phyloP scores from a whole-genome alignment of 92 coral and sea anemone species.

The Blastomussa wellsi region DNA sequence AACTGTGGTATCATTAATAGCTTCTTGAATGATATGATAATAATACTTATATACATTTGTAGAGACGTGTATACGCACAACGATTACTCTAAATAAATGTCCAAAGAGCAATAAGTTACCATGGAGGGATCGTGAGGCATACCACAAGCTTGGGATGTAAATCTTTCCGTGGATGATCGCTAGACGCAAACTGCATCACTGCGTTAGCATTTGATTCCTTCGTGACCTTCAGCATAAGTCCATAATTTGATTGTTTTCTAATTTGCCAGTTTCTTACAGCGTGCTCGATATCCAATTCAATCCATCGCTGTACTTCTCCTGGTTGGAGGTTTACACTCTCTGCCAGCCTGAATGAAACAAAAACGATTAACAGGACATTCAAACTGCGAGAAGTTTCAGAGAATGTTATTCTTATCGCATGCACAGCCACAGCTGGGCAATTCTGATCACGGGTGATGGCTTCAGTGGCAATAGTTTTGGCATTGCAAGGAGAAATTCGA shows the following conservation, averaged over 20 bases:
- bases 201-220: constrained; percentile 83
- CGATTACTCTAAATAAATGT: not conserved
- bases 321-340: constrained; percentile 67
- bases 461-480: not conserved
- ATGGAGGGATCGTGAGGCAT: constrained; percentile 75
- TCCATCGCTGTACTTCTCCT: constrained; percentile 63
- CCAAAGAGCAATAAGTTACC: constrained; percentile 48
- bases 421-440: too few relatives aligned
- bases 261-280: constrained; percentile 89
- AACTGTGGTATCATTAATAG: not conserved
- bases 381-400: too few relatives aligned
- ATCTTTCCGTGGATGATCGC: constrained; percentile 54
- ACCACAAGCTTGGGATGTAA: constrained; percentile 78
- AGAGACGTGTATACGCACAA: not conserved
- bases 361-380: not conserved
- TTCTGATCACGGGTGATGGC: too few relatives aligned
- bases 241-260: constrained; percentile 80
- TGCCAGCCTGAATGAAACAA: constrained; percentile 52
- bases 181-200: constrained; percentile 78
- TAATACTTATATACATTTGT: not conserved
- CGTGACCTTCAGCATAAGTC: constrained; percentile 84
- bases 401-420: too few relatives aligned
- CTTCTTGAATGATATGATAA: not conserved
- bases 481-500: not conserved
- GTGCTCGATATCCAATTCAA: constrained; percentile 69